These are phyloP conservation scores for Eleginops maclovinus DNA, from an alignment of 2,113 vertebrate species.

Conservation along the genomic window DNA sequence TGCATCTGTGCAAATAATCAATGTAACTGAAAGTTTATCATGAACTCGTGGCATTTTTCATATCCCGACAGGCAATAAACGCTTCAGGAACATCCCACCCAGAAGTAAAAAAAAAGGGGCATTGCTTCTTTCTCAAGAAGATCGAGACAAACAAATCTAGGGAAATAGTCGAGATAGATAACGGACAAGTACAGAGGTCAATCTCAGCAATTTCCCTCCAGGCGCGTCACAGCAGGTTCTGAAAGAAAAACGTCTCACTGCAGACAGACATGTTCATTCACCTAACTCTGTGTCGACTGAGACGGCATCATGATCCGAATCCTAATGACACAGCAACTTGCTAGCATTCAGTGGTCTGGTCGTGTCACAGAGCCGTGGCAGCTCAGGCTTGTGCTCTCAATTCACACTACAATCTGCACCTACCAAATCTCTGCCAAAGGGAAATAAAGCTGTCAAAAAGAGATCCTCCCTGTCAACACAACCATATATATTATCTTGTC, in stretches of 20 bases:
- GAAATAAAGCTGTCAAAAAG: conserved; percentile 36
- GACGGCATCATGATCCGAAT: conserved; percentile 77
- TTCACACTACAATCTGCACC: conserved; percentile 45
- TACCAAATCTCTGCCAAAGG: conserved; percentile 41
- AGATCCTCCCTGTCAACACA: conserved; percentile 25
- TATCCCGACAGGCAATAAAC: background rate
- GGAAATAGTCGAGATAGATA: conserved; percentile 64
- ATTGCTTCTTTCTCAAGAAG: conserved; percentile 21
- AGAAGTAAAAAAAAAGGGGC: conserved; percentile 28
- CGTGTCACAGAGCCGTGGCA: conserved; percentile 63
- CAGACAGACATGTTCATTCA: conserved; percentile 83
- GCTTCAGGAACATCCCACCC: background rate
- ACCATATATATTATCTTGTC: background rate
- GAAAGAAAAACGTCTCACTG: conserved; percentile 66
- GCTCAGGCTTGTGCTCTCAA: conserved; percentile 58
- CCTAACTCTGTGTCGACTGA: conserved; percentile 72
- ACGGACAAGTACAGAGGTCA: conserved; percentile 67
- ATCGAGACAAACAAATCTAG: conserved; percentile 18
- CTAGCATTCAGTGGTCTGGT: conserved; percentile 55
- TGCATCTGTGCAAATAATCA: conserved; percentile 72
- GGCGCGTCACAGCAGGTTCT: conserved; percentile 58
- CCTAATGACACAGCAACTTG: conserved; percentile 75
- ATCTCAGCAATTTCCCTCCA: conserved; percentile 65
- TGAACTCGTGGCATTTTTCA: conserved; percentile 54
- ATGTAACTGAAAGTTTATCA: conserved; percentile 71